A percentile compares a stretch with the other conserved stretches of the same genome.
Conservation (phyloP, 2,888 invertebrate species). For the Eupithecia dodoneata region DNA sequence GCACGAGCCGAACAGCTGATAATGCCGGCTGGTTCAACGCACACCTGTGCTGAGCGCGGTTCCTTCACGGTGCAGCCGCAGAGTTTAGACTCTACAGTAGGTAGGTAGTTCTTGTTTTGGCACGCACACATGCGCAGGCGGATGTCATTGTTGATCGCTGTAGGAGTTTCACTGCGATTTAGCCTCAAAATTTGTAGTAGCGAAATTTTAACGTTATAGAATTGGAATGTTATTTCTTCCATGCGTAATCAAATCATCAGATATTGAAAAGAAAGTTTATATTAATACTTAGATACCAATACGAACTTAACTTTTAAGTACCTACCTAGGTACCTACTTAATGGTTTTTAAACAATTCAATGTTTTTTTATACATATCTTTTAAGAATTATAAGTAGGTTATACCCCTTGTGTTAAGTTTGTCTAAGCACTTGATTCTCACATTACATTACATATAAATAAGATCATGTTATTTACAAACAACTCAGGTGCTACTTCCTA, state of each 20-base stretch:
- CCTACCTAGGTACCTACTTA: neutral
- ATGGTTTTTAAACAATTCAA: neutral
- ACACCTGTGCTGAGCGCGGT: slow-evolving; percentile 68
- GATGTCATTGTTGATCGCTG: slow-evolving; percentile 5
- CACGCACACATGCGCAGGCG: slow-evolving; percentile 16
- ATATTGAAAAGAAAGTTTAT: neutral
- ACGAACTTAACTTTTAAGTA: no score
- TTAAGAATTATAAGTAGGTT: no score
- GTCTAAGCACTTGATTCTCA: no score
- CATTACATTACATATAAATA: neutral
- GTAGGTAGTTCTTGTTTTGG: slow-evolving; percentile 19
- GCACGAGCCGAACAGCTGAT: slow-evolving; percentile 76
- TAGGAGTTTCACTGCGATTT: slow-evolving; percentile 1
- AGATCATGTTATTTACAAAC: neutral
- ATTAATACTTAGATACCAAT: neutral
- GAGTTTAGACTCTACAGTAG: neutral
- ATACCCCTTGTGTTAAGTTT: no score
- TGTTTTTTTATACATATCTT: no score
- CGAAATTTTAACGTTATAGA: neutral
- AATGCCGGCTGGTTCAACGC: slow-evolving; percentile 58
- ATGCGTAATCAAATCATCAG: neutral
- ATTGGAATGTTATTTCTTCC: no score
- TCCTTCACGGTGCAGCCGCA: slow-evolving; percentile 27
- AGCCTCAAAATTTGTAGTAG: neutral
- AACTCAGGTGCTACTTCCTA: neutral